Base-by-base conservation (phyloP, 2,888 invertebrate genomes). In the Scaptomyza caliginosa region DNA sequence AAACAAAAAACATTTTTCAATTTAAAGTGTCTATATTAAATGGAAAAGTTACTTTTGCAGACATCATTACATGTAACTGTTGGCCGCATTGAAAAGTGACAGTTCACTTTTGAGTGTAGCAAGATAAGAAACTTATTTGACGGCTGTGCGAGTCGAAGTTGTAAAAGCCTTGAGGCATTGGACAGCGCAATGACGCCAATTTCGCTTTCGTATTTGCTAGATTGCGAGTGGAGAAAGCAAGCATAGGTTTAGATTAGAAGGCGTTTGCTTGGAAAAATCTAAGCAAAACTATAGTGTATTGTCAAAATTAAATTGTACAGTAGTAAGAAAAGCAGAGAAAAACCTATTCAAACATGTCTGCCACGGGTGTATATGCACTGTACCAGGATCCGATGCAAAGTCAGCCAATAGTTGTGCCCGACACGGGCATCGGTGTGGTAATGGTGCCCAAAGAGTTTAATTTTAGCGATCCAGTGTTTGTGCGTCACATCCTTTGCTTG, bases 41-140 rank as follows among this genome's bases (percentile, higher is more conserved):
- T 23, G 23, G 23, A 4, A 23, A 23, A 23, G 23, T 24, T 8
- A 11, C 8, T 79, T 80, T 63, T 74, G 73, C 76, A 75, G 82
- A 74, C 86, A 84, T 89, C 87, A 87, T 89, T 86, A 88, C 83
- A 79, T 80, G 65, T 70, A 66, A 80, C 74, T 76, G 72, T 82
- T 81, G 57, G 83, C 73, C 77, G 68, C 67, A 68, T 69, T 66
- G 63, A 52, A 65, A 80, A 82, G 74, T 88, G 85, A 86, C 88
- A 80, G 78, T 82, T 64, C 71, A 76, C n/a, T 77, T 76, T 74
- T 82, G 55, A 50, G 64, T 32, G 49, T 10, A 16, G 28, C 8
- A 17, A 62, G 78, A 81, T 77, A 86, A 66, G 59, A 52, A 67
- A 68, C 46, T 56, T 58, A 13, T 28, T 48, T 52, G 38, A 30